phyloP scores from a whole-genome alignment of 2,888 invertebrate species.

The Drosophila mulleri region DNA sequence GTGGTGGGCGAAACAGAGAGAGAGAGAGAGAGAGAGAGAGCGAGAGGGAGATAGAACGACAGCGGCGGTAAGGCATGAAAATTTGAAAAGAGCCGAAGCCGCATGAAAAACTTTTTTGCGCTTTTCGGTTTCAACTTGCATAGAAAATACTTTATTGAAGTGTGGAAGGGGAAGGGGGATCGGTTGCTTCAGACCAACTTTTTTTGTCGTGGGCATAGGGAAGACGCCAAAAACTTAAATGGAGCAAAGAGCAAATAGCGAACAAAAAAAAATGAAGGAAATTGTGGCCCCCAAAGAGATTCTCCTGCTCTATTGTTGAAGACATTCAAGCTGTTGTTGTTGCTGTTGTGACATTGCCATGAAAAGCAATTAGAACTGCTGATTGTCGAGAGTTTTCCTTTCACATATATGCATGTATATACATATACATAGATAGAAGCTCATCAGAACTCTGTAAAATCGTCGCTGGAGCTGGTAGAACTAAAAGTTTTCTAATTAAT shows the following conservation, averaged over 20 bases:
- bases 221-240: constrained; percentile 54
- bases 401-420: neutral
- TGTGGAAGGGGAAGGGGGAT: neutral
- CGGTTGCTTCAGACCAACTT: neutral
- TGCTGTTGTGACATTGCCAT: constrained; percentile 60
- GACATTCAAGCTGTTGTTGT: constrained; percentile 6
- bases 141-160: constrained; percentile 8
- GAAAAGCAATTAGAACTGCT: constrained; percentile 61
- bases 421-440: neutral
- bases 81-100: constrained; percentile 65
- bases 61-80: constrained; percentile 27
- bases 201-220: neutral
- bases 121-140: constrained; percentile 59
- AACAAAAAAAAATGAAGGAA: constrained; percentile 30
- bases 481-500: constrained; percentile 61
- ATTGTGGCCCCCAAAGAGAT: constrained; percentile 44
- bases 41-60: neutral
- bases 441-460: constrained; percentile 28
- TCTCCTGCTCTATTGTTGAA: constrained; percentile 36
- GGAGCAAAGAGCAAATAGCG: constrained; percentile 40
- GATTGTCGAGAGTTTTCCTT: constrained; percentile 31
- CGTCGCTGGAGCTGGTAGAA: constrained; percentile 25
- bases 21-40: neutral
- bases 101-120: constrained; percentile 66
- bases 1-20: neutral